phyloP scores from a whole-genome alignment of 2,797 vertebrate species.

The Siniperca obscura region DNA sequence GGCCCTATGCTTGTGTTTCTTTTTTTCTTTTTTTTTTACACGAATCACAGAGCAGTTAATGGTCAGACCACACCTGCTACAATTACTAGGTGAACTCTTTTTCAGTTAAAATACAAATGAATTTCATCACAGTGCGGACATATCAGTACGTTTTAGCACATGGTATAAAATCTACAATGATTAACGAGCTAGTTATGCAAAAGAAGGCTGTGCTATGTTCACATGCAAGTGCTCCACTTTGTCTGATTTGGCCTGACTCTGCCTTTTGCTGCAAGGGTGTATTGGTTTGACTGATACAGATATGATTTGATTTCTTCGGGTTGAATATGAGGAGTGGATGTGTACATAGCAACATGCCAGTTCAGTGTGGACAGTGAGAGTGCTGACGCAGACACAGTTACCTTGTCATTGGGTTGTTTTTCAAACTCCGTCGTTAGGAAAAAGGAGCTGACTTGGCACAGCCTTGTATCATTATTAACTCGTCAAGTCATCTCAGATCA shows the following conservation, averaged over 20 bases:
- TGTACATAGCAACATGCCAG: slow-evolving; percentile 42
- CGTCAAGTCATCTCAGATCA: slow-evolving; percentile 52
- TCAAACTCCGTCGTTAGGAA: slow-evolving; percentile 34
- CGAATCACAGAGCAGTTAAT: slow-evolving; percentile 44
- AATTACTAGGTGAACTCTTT: neutral
- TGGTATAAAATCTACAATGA: slow-evolving; percentile 20
- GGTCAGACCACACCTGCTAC: slow-evolving; percentile 20
- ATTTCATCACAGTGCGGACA: neutral
- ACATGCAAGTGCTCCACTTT: neutral
- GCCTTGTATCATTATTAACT: slow-evolving; percentile 65
- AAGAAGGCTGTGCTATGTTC: neutral
- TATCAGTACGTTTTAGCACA: neutral
- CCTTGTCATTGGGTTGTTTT: slow-evolving; percentile 47
- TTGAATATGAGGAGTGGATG: slow-evolving; percentile 23
- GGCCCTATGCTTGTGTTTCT: neutral
- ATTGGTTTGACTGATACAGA: slow-evolving; percentile 41
- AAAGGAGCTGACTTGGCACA: slow-evolving; percentile 60
- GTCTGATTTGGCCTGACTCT: slow-evolving; percentile 9
- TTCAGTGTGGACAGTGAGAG: slow-evolving; percentile 30
- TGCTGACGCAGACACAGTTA: slow-evolving; percentile 43
- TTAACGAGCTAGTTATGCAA: slow-evolving; percentile 21
- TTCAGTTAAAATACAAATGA: neutral
- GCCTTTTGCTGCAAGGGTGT: slow-evolving; percentile 20
- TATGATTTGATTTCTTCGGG: slow-evolving; percentile 17
- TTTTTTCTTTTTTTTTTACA: neutral